phyloP scores from a whole-genome alignment of 2,113 vertebrate genomes.

The Phalacrocorax carbo region DNA sequence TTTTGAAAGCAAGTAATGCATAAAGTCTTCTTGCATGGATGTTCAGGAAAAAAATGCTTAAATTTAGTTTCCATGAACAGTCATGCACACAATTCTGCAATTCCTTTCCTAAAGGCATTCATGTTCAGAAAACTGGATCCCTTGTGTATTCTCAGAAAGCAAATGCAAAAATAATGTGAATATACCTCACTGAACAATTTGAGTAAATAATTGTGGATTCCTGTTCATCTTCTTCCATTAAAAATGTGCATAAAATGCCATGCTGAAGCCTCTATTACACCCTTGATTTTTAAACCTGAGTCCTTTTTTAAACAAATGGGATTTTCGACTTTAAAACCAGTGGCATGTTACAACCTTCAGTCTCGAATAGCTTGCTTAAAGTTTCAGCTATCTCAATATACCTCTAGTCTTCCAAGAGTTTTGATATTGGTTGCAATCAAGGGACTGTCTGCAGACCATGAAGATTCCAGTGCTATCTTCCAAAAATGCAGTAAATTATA shows the following conservation, averaged over 20 bases:
- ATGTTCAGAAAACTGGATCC: not conserved
- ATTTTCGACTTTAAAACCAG: not conserved
- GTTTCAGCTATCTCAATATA: not conserved
- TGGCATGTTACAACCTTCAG: not conserved
- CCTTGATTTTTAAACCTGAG: not conserved
- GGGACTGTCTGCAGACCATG: not conserved
- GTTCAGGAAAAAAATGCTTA: not conserved
- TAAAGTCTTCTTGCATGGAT: not conserved
- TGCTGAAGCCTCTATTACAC: not conserved
- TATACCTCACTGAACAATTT: not conserved
- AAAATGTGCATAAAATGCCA: not conserved
- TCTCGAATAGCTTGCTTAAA: not conserved
- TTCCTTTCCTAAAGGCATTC: not conserved
- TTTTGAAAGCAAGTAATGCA: not conserved
- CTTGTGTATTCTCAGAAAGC: not conserved
- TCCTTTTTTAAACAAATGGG: not conserved
- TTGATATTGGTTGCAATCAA: not conserved
- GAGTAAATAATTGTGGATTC: not conserved
- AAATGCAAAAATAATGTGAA: not conserved
- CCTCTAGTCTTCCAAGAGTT: not conserved
- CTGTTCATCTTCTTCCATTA: not conserved
- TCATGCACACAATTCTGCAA: not conserved
- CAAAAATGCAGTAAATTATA: not conserved
- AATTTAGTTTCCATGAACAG: not conserved
- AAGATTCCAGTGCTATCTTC: not conserved